Percentiles rank a stretch among this genome's conserved stretches.
These are phyloP conservation scores for Beris morrisii DNA, from an alignment of 2,888 invertebrate species.

Conservation along the genomic window DNA sequence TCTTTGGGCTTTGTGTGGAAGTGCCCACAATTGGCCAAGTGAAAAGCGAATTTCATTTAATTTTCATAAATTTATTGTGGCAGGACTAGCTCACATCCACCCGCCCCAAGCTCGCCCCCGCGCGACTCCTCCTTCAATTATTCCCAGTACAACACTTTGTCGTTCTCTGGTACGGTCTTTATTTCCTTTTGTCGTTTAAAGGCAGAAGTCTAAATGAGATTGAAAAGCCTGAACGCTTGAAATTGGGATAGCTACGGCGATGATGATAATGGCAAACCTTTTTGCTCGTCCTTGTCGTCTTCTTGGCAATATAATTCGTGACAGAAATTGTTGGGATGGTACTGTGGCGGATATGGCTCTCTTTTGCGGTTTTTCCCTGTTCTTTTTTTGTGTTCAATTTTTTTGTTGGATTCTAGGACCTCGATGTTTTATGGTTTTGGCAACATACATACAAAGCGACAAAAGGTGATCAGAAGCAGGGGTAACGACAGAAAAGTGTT, in stretches of 20 bases:
- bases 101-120: too few relatives aligned
- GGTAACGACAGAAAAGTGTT: constrained; percentile 18
- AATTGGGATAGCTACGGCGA: constrained; percentile 21
- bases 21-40: constrained; percentile 11
- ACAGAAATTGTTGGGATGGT: constrained; percentile 20
- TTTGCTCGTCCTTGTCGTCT: constrained; percentile 15
- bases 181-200: too few relatives aligned
- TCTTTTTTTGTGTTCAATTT: background rate
- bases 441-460: too few relatives aligned
- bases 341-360: constrained; percentile 21
- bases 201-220: constrained; percentile 16
- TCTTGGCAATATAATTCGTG: constrained; percentile 24
- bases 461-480: background rate
- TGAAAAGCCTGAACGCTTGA: constrained; percentile 17
- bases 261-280: constrained; percentile 19
- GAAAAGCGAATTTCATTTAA: constrained; percentile 11
- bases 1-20: background rate
- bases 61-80: constrained; percentile 13
- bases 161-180: too few relatives aligned
- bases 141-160: too few relatives aligned
- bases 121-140: too few relatives aligned
- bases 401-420: too few relatives aligned
- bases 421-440: too few relatives aligned
- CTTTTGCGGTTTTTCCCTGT: constrained; percentile 18
- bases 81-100: too few relatives aligned